These are phyloP conservation scores for Teinopalpus imperialis DNA, from an alignment of 2,888 invertebrate genomes.

Conservation along the genomic window DNA sequence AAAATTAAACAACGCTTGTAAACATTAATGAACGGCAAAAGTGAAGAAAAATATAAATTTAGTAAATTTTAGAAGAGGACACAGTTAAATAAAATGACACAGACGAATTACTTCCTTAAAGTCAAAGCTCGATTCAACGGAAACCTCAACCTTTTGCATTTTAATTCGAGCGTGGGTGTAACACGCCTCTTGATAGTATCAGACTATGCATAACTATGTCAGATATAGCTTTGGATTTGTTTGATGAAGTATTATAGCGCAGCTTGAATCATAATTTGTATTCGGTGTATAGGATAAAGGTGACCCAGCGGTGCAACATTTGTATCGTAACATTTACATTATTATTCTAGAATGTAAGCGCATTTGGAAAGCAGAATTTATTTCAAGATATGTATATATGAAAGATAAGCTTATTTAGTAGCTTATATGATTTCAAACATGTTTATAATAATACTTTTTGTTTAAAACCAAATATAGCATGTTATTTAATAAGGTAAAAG, in stretches of 20 bases:
- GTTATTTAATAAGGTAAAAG: too few species aligned
- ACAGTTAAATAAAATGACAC: conserved; percentile 64
- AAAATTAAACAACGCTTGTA: too few species aligned
- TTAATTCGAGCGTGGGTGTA: conserved; percentile 24
- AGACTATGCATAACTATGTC: conserved; percentile 12
- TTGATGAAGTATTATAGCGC: conserved; percentile 22
- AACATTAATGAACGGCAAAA: too few species aligned
- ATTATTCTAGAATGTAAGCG: conserved; percentile 9
- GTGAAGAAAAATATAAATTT: conserved; percentile 2
- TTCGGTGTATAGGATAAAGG: conserved; percentile 8
- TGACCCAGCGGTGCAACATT: conserved; percentile 17
- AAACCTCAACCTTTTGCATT: conserved; percentile 39
- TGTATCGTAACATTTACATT: conserved; percentile 15
- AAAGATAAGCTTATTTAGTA: too few species aligned
- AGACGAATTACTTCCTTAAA: conserved; percentile 63
- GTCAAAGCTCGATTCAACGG: conserved; percentile 39
- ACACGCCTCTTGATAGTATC: conserved; percentile 23
- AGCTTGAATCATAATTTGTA: conserved; percentile 23
- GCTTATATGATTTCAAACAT: too few species aligned
- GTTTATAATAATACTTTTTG: too few species aligned
- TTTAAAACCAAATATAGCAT: too few species aligned
- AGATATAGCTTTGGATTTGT: conserved; percentile 23
- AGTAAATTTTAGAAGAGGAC: neutral
- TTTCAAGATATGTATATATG: neutral
- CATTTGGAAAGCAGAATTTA: conserved; percentile 11